phyloP scores from a whole-genome alignment of 2,888 invertebrate genomes.

The Eupithecia subfuscata region DNA sequence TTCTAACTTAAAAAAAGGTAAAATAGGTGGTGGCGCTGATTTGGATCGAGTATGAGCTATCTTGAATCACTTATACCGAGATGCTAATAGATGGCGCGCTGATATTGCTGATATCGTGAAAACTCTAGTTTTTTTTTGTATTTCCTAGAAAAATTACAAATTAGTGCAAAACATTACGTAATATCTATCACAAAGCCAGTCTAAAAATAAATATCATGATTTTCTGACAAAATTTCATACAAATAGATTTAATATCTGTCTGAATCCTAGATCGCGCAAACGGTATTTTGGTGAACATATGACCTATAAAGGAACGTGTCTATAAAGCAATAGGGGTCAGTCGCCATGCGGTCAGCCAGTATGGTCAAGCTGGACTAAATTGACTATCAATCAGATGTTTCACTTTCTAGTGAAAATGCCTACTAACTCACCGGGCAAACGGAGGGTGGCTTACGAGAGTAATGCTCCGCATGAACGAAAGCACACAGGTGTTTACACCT shows the following conservation, averaged over 20 bases:
- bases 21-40: no score
- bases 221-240: background rate
- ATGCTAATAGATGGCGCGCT: background rate
- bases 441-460: background rate
- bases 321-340: slow-evolving; percentile 4
- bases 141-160: background rate
- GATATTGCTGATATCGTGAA: background rate
- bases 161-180: background rate
- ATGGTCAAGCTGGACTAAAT: slow-evolving; percentile 25
- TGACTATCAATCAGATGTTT: slow-evolving; percentile 27
- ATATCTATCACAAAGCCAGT: background rate
- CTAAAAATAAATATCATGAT: background rate
- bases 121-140: background rate
- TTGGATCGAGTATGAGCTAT: no score
- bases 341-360: slow-evolving; percentile 21
- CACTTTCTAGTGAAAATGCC: background rate
- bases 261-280: slow-evolving; percentile 28
- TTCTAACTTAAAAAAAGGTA: no score
- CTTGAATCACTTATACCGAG: no score
- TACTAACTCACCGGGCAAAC: background rate
- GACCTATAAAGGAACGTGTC: background rate
- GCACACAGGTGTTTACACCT: background rate
- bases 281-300: slow-evolving; percentile 5
- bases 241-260: background rate
- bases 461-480: background rate